phyloP scores from a whole-genome alignment of 2,797 vertebrate genomes.

The Helicolenus hilgendorfi region DNA sequence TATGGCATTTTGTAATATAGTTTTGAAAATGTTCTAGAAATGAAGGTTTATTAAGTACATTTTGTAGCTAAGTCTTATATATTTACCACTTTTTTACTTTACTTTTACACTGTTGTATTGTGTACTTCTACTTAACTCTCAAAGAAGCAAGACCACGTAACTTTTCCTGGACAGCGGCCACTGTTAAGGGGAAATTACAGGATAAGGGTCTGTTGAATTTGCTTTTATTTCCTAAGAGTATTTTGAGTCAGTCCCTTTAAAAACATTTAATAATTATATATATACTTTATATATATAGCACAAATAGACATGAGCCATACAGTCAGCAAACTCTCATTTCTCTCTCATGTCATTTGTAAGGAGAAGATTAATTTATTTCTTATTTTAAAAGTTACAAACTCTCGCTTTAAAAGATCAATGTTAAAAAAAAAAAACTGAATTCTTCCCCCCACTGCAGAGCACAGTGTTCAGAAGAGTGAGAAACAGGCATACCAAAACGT shows the following conservation, averaged over 20 bases:
- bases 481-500: background rate
- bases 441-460: background rate
- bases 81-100: no score
- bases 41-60: no score
- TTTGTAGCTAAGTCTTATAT: no score
- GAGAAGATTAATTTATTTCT: background rate
- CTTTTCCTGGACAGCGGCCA: no score
- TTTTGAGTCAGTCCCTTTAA: background rate
- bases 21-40: no score
- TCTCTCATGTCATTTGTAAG: background rate
- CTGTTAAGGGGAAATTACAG: no score
- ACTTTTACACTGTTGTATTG: no score
- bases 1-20: no score
- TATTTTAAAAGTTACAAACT: background rate
- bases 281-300: background rate
- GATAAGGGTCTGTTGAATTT: background rate
- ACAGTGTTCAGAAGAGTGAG: background rate
- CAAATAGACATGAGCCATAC: background rate
- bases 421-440: background rate
- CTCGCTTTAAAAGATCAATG: background rate
- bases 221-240: background rate
- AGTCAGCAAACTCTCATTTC: background rate
- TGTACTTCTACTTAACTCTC: background rate
- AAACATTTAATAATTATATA: background rate
- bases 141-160: background rate